Evolutionary conservation across 2,113 vertebrate genomes (phyloP).

Genomic region (Halcyon senegalensis): DNA sequence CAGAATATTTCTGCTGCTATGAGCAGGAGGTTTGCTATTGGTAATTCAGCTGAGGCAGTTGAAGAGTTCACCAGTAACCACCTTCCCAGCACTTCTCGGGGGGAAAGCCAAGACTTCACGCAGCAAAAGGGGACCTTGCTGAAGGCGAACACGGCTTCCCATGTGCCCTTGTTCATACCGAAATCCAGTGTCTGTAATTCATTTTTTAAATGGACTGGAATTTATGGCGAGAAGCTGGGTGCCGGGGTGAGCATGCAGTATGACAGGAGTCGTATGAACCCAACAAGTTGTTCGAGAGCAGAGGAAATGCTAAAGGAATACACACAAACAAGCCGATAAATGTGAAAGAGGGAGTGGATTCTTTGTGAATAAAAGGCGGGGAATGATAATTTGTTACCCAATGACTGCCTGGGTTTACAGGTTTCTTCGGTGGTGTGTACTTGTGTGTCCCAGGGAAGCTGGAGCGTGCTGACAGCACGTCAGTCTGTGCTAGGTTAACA

Average conservation of each 20-base stretch:
- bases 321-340: background rate
- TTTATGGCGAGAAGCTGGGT: background rate
- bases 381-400: background rate
- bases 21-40: background rate
- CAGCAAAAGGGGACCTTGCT: background rate
- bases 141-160: background rate
- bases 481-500: background rate
- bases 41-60: background rate
- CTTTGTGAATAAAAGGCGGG: background rate
- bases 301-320: background rate
- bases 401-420: background rate
- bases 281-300: background rate
- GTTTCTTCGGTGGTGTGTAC: background rate
- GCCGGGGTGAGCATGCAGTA: background rate
- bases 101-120: background rate
- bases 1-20: background rate
- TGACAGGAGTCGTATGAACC: background rate
- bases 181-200: background rate
- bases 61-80: background rate
- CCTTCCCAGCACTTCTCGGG: background rate
- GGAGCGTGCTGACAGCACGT: background rate
- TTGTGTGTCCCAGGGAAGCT: background rate
- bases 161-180: background rate
- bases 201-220: background rate
- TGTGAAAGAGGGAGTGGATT: background rate